These are phyloP conservation scores for Urechis unicinctus DNA, from an alignment of 2,888 invertebrate species.

Conservation along the genomic window DNA sequence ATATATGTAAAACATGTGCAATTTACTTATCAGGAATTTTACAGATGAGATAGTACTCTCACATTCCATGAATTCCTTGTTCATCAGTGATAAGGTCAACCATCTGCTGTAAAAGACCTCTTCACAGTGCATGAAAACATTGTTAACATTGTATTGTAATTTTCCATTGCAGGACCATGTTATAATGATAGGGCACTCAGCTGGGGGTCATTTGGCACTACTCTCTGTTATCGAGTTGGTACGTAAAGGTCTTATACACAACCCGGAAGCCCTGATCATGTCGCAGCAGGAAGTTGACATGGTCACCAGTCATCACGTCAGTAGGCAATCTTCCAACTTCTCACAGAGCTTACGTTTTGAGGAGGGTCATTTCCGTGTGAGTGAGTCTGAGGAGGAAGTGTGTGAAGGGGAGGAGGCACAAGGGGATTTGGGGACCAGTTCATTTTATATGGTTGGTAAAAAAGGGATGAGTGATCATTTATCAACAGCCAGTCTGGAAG, in stretches of 20 bases:
- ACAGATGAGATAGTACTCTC: no score
- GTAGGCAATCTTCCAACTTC: constrained; percentile 1
- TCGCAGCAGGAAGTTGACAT: neutral
- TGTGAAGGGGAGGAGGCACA: neutral
- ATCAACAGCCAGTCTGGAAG: neutral
- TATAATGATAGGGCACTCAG: constrained; percentile 42
- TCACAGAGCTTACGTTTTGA: constrained; percentile 6
- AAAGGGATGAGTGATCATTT: no score
- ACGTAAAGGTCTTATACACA: constrained; percentile 3
- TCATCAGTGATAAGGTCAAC: no score
- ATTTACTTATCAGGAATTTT: no score
- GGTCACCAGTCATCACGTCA: neutral
- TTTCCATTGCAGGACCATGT: constrained; percentile 19
- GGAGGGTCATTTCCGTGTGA: constrained; percentile 5
- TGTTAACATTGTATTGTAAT: no score
- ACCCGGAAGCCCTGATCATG: constrained; percentile 2
- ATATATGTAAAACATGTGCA: no score
- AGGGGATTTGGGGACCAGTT: neutral
- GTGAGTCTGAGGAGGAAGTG: no score
- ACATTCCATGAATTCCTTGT: no score
- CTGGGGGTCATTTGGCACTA: constrained; percentile 42
- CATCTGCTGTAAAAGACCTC: no score
- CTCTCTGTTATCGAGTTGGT: constrained; percentile 40
- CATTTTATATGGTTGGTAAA: constrained; percentile 4
- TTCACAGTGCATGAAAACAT: no score